A percentile compares a stretch with the other conserved stretches of the same genome.
phyloP scores from a whole-genome alignment of 2,113 vertebrate genomes.

The Pteropus alecto region DNA sequence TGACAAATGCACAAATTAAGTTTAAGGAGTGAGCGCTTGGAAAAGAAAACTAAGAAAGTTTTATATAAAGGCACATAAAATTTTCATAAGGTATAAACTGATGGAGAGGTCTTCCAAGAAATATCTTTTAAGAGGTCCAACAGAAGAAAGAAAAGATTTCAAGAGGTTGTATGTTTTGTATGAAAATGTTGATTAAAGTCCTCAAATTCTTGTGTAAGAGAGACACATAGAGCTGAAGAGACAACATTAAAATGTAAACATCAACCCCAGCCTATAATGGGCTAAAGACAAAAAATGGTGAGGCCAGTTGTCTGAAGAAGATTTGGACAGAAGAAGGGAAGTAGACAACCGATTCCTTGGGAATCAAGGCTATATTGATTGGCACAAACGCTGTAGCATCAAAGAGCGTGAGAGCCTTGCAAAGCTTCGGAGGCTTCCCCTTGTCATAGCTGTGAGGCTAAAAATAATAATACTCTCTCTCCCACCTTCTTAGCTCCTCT shows the following conservation, averaged over 20 bases:
- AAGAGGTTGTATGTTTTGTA: background rate
- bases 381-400: background rate
- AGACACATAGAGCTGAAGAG: background rate
- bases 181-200: background rate
- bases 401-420: too few relatives aligned
- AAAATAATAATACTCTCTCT: too few relatives aligned
- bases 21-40: background rate
- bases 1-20: background rate
- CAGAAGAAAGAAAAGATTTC: background rate
- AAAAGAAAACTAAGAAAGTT: background rate
- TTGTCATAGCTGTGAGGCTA: too few relatives aligned
- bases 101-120: background rate
- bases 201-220: background rate
- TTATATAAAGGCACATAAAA: background rate
- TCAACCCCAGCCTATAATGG: background rate
- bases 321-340: background rate
- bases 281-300: background rate
- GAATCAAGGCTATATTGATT: background rate
- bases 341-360: background rate
- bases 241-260: background rate
- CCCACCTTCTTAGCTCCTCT: too few relatives aligned
- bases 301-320: background rate
- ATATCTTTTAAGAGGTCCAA: background rate
- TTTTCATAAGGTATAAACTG: background rate
- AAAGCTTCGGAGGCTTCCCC: rapidly evolving